phyloP scores from a whole-genome alignment of 2,888 invertebrate genomes.

The Hypercompe scribonia region DNA sequence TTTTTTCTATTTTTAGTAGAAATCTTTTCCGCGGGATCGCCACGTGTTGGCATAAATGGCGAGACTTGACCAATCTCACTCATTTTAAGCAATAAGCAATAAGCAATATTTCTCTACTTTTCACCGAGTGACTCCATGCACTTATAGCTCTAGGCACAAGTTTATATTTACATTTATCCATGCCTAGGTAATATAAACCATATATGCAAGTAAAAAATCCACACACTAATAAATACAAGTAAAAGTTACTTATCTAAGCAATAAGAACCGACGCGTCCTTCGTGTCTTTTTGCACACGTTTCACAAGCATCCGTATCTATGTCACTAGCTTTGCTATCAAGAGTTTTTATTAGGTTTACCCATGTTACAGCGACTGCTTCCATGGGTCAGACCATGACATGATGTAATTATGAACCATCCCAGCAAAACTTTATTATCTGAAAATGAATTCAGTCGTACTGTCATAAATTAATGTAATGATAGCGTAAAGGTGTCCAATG shows the following conservation, averaged over 20 bases:
- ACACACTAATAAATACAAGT: background rate
- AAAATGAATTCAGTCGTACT: background rate
- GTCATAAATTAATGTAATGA: background rate
- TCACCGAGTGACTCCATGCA: too few species aligned
- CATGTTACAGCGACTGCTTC: background rate
- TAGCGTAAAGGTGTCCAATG: background rate
- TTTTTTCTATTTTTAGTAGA: too few species aligned
- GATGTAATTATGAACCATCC: background rate
- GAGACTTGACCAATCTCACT: too few species aligned
- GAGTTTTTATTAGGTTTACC: background rate
- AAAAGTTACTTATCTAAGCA: background rate
- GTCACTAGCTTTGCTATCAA: background rate
- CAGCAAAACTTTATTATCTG: background rate
- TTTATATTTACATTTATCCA: too few species aligned
- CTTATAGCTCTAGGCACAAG: too few species aligned
- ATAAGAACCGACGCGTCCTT: background rate
- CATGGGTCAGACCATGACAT: background rate
- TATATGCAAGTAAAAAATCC: background rate
- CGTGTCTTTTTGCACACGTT: background rate
- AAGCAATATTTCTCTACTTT: too few species aligned
- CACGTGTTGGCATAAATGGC: too few species aligned
- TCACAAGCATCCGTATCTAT: background rate
- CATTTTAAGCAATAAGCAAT: too few species aligned
- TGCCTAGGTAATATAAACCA: too few species aligned
- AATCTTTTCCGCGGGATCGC: too few species aligned